phyloP scores from a whole-genome alignment of 2,888 invertebrate genomes.

The Melolontha melolontha region DNA sequence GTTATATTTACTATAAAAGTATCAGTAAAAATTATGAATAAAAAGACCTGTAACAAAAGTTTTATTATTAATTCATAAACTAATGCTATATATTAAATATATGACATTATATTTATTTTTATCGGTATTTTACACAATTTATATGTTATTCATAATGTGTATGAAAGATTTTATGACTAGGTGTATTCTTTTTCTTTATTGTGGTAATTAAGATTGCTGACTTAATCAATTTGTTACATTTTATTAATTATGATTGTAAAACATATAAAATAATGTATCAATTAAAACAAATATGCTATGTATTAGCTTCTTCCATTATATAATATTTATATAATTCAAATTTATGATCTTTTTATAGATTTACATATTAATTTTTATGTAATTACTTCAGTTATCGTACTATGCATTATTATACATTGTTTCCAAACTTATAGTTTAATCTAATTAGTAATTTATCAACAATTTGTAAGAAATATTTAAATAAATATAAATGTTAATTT shows the following conservation, averaged over 20 bases:
- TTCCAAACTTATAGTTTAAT: constrained; percentile 1
- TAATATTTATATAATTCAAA: constrained; percentile 37
- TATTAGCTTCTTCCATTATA: constrained; percentile 37
- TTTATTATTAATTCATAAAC: constrained; percentile 28
- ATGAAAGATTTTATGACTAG: constrained; percentile 15
- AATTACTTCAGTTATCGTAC: constrained; percentile 19
- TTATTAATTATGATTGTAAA: constrained; percentile 24
- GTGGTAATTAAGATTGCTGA: constrained; percentile 21
- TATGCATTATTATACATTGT: constrained; percentile 5
- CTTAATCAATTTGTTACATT: constrained; percentile 24
- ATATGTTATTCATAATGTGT: constrained; percentile 22
- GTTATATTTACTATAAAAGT: constrained; percentile 4
- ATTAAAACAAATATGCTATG: constrained; percentile 32
- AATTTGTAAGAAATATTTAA: no score
- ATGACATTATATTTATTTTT: constrained; percentile 26
- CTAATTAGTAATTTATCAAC: no score
- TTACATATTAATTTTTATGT: constrained; percentile 14
- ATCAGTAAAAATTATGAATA: constrained; percentile 1
- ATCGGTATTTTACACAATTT: neutral
- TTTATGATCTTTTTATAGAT: constrained; percentile 38
- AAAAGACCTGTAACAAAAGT: constrained; percentile 22
- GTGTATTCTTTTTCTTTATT: neutral
- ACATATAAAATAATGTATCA: constrained; percentile 26
- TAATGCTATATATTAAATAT: constrained; percentile 33
- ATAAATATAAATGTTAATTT: no score